These are phyloP conservation scores for Digitonthophagus gazella DNA, from an alignment of 2,888 invertebrate genomes.

Conservation along the genomic window DNA sequence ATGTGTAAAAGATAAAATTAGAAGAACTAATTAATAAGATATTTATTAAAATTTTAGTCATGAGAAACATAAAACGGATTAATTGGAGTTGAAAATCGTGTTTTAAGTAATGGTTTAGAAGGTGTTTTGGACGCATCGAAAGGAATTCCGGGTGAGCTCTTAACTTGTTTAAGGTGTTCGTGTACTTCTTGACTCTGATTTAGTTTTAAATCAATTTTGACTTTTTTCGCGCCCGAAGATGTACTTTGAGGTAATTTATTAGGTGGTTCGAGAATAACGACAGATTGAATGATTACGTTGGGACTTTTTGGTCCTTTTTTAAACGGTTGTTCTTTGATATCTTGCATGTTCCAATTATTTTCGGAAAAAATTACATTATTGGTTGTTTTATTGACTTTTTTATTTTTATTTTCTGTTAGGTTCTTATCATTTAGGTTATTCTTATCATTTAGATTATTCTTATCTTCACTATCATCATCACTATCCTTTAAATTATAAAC, in stretches of 20 bases:
- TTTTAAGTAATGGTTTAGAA: constrained; percentile 69
- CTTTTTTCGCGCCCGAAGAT: constrained; percentile 58
- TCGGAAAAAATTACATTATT: no score
- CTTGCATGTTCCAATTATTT: constrained; percentile 28
- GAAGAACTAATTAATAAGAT: no score
- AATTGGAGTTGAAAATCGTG: constrained; percentile 66
- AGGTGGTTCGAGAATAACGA: constrained; percentile 35
- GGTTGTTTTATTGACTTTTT: constrained; percentile 9
- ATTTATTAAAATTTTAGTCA: no score
- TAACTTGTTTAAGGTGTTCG: constrained; percentile 70
- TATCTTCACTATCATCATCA: background rate
- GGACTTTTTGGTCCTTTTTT: background rate
- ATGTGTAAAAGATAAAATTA: no score
- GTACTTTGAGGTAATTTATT: constrained; percentile 38
- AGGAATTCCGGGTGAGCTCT: constrained; percentile 71
- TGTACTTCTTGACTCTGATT: constrained; percentile 70
- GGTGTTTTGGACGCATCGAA: constrained; percentile 71
- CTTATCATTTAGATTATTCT: no score
- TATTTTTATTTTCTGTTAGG: background rate
- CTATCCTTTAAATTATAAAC: constrained; percentile 33
- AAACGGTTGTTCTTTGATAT: no score
- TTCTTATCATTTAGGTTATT: background rate
- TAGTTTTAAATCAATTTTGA: constrained; percentile 69
- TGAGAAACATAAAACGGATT: constrained; percentile 65
- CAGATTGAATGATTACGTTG: constrained; percentile 28